Conservation (phyloP, 2,113 vertebrate species). For the Rhineura floridana region DNA sequence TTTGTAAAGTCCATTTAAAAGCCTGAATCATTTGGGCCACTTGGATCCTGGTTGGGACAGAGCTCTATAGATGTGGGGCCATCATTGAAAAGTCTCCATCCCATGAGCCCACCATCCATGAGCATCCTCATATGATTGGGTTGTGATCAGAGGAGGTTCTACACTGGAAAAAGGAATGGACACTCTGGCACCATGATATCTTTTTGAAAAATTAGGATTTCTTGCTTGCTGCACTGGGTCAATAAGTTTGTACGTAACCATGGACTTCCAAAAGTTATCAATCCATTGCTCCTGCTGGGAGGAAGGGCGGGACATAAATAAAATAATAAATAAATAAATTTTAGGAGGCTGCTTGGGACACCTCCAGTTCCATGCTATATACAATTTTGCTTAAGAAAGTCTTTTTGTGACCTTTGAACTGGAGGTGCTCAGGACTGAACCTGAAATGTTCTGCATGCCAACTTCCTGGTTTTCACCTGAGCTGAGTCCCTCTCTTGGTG, state of each 20-base stretch:
- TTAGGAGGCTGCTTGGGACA: background rate
- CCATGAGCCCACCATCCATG: no score
- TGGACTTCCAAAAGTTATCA: background rate
- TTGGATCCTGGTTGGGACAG: no score
- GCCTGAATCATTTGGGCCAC: no score
- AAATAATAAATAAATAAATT: no score
- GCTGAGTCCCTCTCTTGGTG: background rate
- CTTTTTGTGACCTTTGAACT: background rate
- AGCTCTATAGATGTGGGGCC: no score
- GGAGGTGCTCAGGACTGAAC: background rate
- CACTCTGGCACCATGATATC: background rate
- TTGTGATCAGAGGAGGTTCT: background rate
- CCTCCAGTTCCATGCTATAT: background rate
- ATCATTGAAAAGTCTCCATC: no score
- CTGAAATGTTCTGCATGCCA: background rate
- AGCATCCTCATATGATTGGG: background rate
- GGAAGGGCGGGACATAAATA: no score
- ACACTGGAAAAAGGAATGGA: background rate
- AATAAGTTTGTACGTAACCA: background rate
- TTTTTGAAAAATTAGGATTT: background rate
- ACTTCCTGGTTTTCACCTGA: background rate
- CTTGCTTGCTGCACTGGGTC: no score
- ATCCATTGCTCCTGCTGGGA: background rate
- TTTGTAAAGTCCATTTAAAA: no score
- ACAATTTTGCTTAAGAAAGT: background rate